Conservation (phyloP, 2,113 vertebrate genomes). For the Pedionomus torquatus region DNA sequence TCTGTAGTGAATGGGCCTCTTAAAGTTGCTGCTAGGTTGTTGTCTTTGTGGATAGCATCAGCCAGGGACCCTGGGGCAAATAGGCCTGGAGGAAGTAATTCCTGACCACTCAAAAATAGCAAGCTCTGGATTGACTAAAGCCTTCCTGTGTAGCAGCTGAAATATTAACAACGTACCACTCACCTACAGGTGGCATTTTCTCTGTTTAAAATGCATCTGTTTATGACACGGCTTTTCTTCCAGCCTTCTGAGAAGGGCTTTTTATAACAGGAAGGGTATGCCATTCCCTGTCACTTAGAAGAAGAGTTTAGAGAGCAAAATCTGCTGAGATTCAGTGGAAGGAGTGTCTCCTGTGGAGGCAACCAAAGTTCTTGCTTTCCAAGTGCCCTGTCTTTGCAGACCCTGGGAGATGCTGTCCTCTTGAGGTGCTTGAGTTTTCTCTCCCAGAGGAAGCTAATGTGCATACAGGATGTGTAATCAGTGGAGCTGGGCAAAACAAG, state of each 20-base stretch:
- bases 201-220: neutral
- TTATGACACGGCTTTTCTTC: neutral
- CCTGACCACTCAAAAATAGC: neutral
- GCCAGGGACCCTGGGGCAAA: neutral
- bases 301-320: neutral
- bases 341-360: neutral
- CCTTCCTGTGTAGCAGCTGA: neutral
- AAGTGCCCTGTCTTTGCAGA: neutral
- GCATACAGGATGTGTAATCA: neutral
- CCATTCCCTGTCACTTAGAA: neutral
- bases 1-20: neutral
- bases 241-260: neutral
- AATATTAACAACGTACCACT: neutral
- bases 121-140: neutral
- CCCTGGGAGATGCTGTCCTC: neutral
- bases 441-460: neutral
- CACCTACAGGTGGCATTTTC: neutral
- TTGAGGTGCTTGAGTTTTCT: neutral
- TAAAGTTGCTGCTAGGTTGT: neutral
- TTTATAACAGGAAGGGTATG: neutral
- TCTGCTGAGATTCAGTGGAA: neutral
- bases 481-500: neutral
- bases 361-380: neutral
- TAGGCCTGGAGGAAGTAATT: neutral
- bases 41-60: neutral